Evolutionary conservation across 1,140 invertebrate species (phyloP), one percentile per base, ranked within the genome.

Genomic region (Andrena cerasifolii): DNA sequence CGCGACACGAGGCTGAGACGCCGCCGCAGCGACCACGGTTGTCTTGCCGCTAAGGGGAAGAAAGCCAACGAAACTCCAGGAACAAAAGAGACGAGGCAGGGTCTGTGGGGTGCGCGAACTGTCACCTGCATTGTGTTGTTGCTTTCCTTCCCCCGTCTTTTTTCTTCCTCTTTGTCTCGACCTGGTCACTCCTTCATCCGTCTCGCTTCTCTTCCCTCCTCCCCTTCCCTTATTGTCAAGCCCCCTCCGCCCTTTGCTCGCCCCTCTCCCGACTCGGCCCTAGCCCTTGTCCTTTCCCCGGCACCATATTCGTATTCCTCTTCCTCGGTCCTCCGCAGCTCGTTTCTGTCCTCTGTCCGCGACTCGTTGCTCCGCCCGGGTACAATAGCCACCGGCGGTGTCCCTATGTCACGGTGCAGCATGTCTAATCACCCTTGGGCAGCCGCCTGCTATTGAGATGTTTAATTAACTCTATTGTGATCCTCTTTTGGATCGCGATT

Each of bases 391-490:
- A 88, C 79, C 86, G 85, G 87, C 87, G 84, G 54, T 53, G 72
- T 74, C 53, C 78, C 72, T 78, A 75, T 61, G 70, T 86, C 88
- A 86, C 82, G 67, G 63, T 82, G 61, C 81, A 82, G 87, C 87
- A 89, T 89, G 89, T 85, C 90, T 91, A 90, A 91, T 91, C 89
- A 90, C 88, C 89, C 86, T 82, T 85, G 85, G 84, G 86, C 87
- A 81, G 83, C 87, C 89, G 86, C 87, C 89, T 90, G 89, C 88
- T 90, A 91, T 91, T 90, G 89, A 90, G 89, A 91, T 89, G 89
- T 92, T 91, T 91, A 91, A 92, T 92, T 92, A 91, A 92, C 90
- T 92, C 87, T 83, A 87, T 90, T 89, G 89, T 89, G 83, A 80
- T 83, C 67, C 82, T 87, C 84, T 87, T 90, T 91, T 71, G 66